phyloP scores from a whole-genome alignment of 2,888 invertebrate genomes.

The Bhutanitis thaidina region DNA sequence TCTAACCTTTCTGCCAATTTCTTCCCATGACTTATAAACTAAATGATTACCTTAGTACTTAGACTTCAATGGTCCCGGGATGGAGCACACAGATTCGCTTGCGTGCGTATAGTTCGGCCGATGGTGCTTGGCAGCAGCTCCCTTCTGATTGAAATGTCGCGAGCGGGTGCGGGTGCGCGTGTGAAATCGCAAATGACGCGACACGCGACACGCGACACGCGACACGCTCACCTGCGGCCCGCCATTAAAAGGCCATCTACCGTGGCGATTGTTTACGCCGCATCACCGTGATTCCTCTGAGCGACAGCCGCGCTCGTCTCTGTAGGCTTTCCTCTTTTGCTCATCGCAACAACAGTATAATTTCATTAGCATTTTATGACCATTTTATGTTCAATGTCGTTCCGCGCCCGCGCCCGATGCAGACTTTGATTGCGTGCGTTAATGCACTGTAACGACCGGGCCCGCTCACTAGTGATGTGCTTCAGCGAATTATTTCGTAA shows the following conservation, averaged over 20 bases:
- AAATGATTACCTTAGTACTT: too few species aligned
- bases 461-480: neutral
- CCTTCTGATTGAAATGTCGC: conserved; percentile 2
- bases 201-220: conserved; percentile 2
- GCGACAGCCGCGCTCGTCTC: neutral
- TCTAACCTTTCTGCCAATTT: too few species aligned
- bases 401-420: conserved; percentile 1
- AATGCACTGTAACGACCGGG: conserved; percentile 3
- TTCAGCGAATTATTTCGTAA: too few species aligned
- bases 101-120: neutral
- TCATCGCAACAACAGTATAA: conserved; percentile 11
- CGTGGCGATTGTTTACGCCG: conserved; percentile 1
- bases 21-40: too few species aligned
- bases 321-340: conserved; percentile 9
- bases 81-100: too few species aligned
- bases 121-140: neutral
- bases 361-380: conserved; percentile 18
- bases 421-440: conserved; percentile 12
- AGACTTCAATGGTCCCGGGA: too few species aligned
- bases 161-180: conserved; percentile 20
- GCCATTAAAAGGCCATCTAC: conserved; percentile 19
- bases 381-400: conserved; percentile 10
- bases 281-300: neutral
- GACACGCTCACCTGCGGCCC: conserved; percentile 15
- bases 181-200: conserved; percentile 33